Conservation (phyloP, 1,140 invertebrate species). For the Temnothorax curvispinosus region DNA sequence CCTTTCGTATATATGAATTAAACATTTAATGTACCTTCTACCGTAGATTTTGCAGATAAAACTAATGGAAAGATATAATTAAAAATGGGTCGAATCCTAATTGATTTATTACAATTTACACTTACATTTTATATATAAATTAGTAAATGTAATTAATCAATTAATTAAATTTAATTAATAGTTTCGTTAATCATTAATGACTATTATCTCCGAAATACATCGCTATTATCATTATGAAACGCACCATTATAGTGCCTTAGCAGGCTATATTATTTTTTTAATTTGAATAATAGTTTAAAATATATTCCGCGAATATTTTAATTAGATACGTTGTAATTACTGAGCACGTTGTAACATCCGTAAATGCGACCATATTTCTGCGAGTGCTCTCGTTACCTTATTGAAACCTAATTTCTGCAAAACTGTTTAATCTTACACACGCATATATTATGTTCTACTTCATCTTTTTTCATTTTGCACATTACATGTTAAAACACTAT, state of each 20-base stretch:
- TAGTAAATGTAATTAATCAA: conserved; percentile 19
- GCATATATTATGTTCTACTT: conserved; percentile 59
- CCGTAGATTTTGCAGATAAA: not conserved
- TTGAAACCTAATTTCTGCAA: conserved; percentile 25
- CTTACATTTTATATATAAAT: not conserved
- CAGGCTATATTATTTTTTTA: not conserved
- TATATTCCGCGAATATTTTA: conserved; percentile 21
- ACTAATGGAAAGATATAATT: not conserved
- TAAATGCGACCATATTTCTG: conserved; percentile 43
- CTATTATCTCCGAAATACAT: not conserved
- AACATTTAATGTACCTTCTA: not conserved
- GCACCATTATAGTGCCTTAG: not conserved
- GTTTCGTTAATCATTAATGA: not conserved
- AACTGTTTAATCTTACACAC: conserved; percentile 55
- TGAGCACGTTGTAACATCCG: not conserved
- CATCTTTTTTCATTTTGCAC: conserved; percentile 56
- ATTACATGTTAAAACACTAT: conserved; percentile 79
- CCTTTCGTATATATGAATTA: not conserved
- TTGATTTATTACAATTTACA: not conserved
- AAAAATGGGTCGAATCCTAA: not conserved
- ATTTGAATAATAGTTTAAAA: not conserved
- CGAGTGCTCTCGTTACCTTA: conserved; percentile 12
- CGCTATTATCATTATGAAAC: not conserved
- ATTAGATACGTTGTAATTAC: not conserved
- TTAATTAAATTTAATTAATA: conserved; percentile 14